Base-by-base conservation (phyloP, 2,797 vertebrate genomes). In the Natrix natrix region DNA sequence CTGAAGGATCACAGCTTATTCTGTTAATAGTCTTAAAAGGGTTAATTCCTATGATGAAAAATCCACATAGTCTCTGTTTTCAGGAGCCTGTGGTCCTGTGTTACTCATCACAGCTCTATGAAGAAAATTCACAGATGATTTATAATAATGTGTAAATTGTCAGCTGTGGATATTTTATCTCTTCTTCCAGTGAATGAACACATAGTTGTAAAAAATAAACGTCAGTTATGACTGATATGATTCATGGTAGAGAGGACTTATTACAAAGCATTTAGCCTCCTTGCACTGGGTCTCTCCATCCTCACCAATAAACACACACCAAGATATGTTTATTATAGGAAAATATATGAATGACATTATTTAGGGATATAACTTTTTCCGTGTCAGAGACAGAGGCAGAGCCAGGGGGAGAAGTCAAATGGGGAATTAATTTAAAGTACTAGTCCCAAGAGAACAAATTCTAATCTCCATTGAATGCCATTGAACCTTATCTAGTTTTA, bases 91-190 rank as follows among this genome's bases (percentile, higher is more conserved):
- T 69, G 43, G 22, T 91, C 52, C 43, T 54, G 37, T 89, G 43
- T 55, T 55, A 55, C 3, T 61, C 37, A 93, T 87, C 89, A 89
- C 57, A 59, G 32, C 22, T 28, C 52, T 91, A 60, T 86, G 59
- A 52, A 93, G 90, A 91, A 86, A 48, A 86, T 48, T 91, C 52
- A 52, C 32, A 16, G n/a, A 93, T 89, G 87, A 93, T 89, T 86
- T 69, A 66, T 93, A 89, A 89, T 56, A 86, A 83, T 56, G 66
- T 74, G 0, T 43, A 69, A 37, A 7, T 56, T 60, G 90, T 60
- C 63, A 60, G 59, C 28, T 54, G 24, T 90, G 43, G 61, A 86
- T 43, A 89, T 91, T 66, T 89, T 91, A 92, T 91, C 37, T 88
- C 86, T 43, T 59, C 48, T 60, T 89, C 55, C n/a, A 74, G 37